These are phyloP conservation scores for Campopleginae sp. DNA, from an alignment of 2,888 invertebrate species.

Conservation along the genomic window DNA sequence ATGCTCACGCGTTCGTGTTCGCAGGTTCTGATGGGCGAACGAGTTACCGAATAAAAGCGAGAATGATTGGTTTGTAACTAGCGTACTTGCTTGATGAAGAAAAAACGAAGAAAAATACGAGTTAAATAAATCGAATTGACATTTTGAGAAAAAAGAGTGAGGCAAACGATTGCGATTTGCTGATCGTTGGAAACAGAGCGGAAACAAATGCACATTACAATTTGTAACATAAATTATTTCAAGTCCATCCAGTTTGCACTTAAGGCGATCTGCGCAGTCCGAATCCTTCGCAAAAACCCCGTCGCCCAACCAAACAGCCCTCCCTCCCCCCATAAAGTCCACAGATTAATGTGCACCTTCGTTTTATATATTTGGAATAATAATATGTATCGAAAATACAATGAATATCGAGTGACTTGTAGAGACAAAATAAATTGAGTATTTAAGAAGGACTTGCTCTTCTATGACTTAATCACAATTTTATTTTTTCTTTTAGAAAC, in stretches of 20 bases:
- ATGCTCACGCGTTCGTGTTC: slow-evolving; percentile 10
- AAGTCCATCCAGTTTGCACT: slow-evolving; percentile 10
- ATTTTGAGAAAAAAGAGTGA: slow-evolving; percentile 6
- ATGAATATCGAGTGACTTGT: slow-evolving; percentile 49
- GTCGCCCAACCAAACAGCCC: too few species aligned
- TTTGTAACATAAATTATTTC: slow-evolving; percentile 21
- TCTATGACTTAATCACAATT: neutral
- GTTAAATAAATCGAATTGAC: slow-evolving; percentile 1
- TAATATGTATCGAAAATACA: slow-evolving; percentile 65
- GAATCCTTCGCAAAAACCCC: neutral
- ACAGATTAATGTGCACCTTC: slow-evolving; percentile 52
- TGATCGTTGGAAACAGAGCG: slow-evolving; percentile 18
- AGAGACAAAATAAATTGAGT: neutral
- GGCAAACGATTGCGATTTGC: slow-evolving; percentile 13
- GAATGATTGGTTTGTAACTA: slow-evolving; percentile 34
- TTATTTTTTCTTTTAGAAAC: neutral
- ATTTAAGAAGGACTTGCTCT: neutral
- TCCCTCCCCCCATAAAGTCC: neutral
- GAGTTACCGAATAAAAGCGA: slow-evolving; percentile 30
- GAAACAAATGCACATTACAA: neutral
- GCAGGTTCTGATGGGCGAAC: slow-evolving; percentile 53
- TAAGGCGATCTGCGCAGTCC: neutral
- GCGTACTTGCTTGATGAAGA: slow-evolving; percentile 44
- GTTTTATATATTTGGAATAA: slow-evolving; percentile 62
- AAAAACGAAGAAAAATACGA: slow-evolving; percentile 19